Evolutionary conservation across 1,140 invertebrate genomes (phyloP), one percentile per base, ranked within the genome.

Genomic region (Heliconius nattereri): DNA sequence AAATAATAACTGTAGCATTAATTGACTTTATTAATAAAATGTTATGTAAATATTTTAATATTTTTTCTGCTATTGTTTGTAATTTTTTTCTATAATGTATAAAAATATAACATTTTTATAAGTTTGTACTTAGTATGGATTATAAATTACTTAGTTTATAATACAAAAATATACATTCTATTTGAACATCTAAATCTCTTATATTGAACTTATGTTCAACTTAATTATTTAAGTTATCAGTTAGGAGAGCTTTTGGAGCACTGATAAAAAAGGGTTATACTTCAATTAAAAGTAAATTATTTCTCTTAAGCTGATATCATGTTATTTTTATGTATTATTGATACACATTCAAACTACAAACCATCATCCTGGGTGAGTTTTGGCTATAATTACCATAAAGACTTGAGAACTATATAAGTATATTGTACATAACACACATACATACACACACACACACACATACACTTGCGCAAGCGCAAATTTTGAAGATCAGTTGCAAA

Each of bases 401-500:
- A 77, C 45, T 70, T 11, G 35, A 71, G 57, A 57, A 66, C 60
- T 29, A 66, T 29, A 77, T 57, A 71, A 29, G 26, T 70, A 45
- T 54, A 66, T 19, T 13, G 23, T 66, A 66, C 60, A 66, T 79
- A 72, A 73, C 76, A 83, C 76, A 78, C 76, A 82, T 7, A 35
- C 32, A 35, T 32, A 78, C 73, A 45, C 11, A 45, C 11, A 40
- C 35, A 37, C 37, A 13, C 40, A 72, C 76, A 81, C 75, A 78
- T 73, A 83, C 78, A 71, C 71, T 75, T 76, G 76, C 80, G 74
- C 76, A 84, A 71, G 52, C 74, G 73, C 79, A 83, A 78, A 81
- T 76, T 74, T 89, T 90, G 83, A 88, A 89, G 84, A 81, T 66
- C 78, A 78, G 83, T 78, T 87, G 88, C 87, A 93, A 94, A 94